Percentiles rank a stretch among this genome's conserved stretches.
These are phyloP conservation scores for Morbakka virulenta DNA, from an alignment of 30 jellyfish, hydroid and myxozoan genomes.

Conservation along the genomic window DNA sequence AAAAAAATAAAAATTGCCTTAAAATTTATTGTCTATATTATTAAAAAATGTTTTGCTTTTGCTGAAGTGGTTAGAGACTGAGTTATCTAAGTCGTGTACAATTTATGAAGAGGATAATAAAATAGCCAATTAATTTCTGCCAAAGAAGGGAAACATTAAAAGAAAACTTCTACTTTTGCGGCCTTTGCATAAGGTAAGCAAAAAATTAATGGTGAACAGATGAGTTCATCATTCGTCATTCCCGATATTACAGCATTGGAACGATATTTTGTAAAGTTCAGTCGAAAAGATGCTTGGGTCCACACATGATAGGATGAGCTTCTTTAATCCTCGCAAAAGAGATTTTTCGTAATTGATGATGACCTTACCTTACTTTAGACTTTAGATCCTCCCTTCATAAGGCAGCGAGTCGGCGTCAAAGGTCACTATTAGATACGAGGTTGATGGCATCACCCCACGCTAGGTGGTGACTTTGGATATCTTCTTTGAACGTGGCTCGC, in stretches of 20 bases:
- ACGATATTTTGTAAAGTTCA: not conserved
- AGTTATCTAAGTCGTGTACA: not conserved
- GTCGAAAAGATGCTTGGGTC: constrained; percentile 6
- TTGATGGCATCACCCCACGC: no score
- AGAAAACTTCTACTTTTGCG: constrained; percentile 1
- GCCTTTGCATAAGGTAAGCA: constrained; percentile 16
- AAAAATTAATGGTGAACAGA: not conserved
- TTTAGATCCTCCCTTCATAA: no score
- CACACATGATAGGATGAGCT: constrained; percentile 2
- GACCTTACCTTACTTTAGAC: no score
- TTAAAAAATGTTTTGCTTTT: no score
- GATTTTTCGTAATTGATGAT: constrained; percentile 26
- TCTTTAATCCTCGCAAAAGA: constrained; percentile 11
- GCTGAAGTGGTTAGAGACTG: no score
- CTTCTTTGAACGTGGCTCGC: no score
- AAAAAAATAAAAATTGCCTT: no score
- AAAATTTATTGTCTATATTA: no score
- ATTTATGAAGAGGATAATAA: constrained; percentile 13
- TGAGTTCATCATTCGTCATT: not conserved
- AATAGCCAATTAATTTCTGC: not conserved
- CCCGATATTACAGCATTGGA: constrained; percentile 34
- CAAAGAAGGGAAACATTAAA: constrained; percentile 19
- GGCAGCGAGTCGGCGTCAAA: no score
- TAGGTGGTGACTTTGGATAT: no score
- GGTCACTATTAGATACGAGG: no score